phyloP scores from a whole-genome alignment of 2,113 vertebrate species.

The Acrocephalus arundinaceus region DNA sequence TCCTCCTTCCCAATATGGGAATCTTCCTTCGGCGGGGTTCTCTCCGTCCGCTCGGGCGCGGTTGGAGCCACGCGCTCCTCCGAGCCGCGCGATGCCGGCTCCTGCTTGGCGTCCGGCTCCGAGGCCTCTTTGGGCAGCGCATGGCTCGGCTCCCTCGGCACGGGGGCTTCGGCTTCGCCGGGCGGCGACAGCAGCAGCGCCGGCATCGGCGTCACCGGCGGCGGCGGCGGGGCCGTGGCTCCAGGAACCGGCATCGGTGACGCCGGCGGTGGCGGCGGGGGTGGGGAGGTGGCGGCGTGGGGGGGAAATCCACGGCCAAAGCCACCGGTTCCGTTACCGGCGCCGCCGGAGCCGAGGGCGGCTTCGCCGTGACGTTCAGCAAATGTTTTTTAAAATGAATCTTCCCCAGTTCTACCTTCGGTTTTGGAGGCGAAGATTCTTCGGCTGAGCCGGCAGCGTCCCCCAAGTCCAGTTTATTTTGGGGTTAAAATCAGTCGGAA shows the following conservation, averaged over 20 bases:
- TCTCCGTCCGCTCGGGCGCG: conserved; percentile 55
- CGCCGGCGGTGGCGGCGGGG: background rate
- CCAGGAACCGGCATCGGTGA: conserved; percentile 5
- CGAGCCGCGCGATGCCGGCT: background rate
- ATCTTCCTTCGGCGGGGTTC: conserved; percentile 68
- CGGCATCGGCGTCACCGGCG: background rate
- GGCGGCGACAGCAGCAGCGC: background rate
- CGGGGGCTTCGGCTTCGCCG: background rate
- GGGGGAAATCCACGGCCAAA: background rate
- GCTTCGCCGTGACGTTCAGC: conserved; percentile 83
- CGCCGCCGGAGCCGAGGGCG: background rate
- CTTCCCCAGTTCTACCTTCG: conserved; percentile 86
- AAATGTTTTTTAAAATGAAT: conserved; percentile 97
- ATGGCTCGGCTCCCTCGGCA: conserved; percentile 41
- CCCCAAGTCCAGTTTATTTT: conserved; percentile 72
- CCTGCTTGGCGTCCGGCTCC: conserved; percentile 43
- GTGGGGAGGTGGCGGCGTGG: background rate
- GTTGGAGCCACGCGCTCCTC: conserved; percentile 45
- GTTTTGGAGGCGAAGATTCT: conserved; percentile 79
- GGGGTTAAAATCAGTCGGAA: conserved; percentile 66
- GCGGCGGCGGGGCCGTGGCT: background rate
- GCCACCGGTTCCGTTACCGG: background rate
- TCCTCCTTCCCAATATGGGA: conserved; percentile 92
- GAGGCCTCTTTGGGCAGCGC: background rate
- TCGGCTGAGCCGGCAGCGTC: conserved; percentile 67